Conservation (phyloP, 2,888 invertebrate species). For the Thera obeliscata region DNA sequence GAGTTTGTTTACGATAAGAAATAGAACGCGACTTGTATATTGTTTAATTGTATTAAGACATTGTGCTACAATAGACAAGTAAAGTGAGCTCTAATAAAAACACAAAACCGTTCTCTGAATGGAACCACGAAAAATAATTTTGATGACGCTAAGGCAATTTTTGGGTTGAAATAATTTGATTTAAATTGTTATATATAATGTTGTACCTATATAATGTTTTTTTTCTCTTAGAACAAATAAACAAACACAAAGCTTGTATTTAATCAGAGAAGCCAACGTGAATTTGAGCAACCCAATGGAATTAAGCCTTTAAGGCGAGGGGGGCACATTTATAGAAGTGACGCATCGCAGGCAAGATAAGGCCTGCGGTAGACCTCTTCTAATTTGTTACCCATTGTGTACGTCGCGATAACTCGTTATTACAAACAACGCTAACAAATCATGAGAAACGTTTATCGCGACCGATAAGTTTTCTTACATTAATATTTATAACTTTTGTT, state of each 20-base stretch:
- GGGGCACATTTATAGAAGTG: slow-evolving; percentile 51
- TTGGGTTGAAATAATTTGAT: no score
- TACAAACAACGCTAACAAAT: slow-evolving; percentile 49
- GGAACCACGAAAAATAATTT: no score
- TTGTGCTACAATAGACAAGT: not conserved
- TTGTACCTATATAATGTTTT: no score
- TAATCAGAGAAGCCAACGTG: slow-evolving; percentile 32
- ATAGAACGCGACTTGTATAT: not conserved
- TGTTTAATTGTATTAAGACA: not conserved
- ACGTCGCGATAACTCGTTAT: slow-evolving; percentile 65
- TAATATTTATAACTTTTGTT: slow-evolving; percentile 40
- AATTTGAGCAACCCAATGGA: slow-evolving; percentile 50
- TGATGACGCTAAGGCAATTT: no score
- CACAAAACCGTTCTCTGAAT: no score
- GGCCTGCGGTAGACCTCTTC: slow-evolving; percentile 59
- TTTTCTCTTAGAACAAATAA: slow-evolving; percentile 1
- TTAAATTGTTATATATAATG: not conserved
- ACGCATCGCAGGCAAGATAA: slow-evolving; percentile 57
- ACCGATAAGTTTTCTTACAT: slow-evolving; percentile 38
- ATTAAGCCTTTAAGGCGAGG: slow-evolving; percentile 58
- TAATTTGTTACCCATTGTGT: slow-evolving; percentile 77
- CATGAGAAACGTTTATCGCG: slow-evolving; percentile 39
- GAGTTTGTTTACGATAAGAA: slow-evolving; percentile 46
- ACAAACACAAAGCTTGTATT: slow-evolving; percentile 27
- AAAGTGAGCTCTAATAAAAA: no score